A percentile compares a stretch with the other conserved stretches of the same genome.
phyloP scores from a whole-genome alignment of 2,113 vertebrate species.

The Mobula hypostoma region DNA sequence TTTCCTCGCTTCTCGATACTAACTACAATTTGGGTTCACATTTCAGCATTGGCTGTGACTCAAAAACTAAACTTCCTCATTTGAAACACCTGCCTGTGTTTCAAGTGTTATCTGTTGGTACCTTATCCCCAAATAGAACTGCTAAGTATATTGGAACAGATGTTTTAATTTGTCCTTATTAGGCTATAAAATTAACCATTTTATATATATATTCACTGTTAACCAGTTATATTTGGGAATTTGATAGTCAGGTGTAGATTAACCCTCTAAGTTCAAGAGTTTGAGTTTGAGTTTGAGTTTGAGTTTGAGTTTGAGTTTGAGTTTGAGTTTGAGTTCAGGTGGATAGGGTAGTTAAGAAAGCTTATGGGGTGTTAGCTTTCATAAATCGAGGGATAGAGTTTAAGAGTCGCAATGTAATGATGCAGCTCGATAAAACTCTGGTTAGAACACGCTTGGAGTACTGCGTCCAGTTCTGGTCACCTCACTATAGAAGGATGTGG shows the following conservation, averaged over 20 bases:
- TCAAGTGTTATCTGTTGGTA: background rate
- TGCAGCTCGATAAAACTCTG: too few species aligned
- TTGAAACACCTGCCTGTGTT: background rate
- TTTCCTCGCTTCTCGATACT: background rate
- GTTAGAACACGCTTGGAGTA: too few species aligned
- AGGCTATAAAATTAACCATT: too few species aligned
- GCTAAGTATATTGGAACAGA: background rate
- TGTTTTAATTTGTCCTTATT: background rate
- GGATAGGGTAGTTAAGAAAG: too few species aligned
- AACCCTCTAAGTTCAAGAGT: background rate
- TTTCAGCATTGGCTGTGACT: background rate
- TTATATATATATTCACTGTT: background rate
- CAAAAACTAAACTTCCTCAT: background rate
- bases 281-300: too few species aligned
- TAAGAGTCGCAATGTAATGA: too few species aligned
- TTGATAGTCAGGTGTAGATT: background rate
- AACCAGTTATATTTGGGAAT: background rate
- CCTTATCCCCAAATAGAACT: background rate
- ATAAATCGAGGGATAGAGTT: too few species aligned
- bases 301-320: too few species aligned
- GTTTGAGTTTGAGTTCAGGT: too few species aligned
- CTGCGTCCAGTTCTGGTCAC: too few species aligned
- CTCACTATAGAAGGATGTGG: too few species aligned
- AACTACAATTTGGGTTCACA: background rate
- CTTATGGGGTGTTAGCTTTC: too few species aligned